Evolutionary conservation across 2,113 vertebrate genomes (phyloP).

Genomic region (Danionella cerebrum): DNA sequence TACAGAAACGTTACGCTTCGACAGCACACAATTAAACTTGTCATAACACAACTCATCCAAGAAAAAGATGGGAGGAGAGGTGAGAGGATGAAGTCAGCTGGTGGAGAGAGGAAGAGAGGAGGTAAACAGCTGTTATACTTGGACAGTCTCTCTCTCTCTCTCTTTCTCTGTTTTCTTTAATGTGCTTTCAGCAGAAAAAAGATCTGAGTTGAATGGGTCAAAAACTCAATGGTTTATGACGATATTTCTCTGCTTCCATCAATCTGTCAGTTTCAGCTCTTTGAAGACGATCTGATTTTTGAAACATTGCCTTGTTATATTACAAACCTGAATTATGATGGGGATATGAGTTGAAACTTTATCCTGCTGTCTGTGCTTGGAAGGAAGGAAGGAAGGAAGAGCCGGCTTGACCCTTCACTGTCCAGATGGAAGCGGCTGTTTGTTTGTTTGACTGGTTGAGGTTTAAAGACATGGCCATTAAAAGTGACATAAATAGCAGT

Average conservation of each 20-base stretch:
- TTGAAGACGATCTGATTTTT: conserved; percentile 63
- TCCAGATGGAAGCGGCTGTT: conserved; percentile 52
- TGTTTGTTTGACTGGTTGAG: conserved; percentile 50
- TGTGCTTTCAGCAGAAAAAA: conserved; percentile 39
- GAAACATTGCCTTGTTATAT: conserved; percentile 51
- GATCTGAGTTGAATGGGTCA: conserved; percentile 41
- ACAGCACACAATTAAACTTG: conserved; percentile 75
- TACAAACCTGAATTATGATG: conserved; percentile 62
- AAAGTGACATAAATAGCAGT: conserved; percentile 40
- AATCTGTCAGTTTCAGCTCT: conserved; percentile 56
- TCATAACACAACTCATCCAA: conserved; percentile 69
- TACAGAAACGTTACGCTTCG: conserved; percentile 67
- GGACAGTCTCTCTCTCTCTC: conserved; percentile 42
- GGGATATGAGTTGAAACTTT: conserved; percentile 58
- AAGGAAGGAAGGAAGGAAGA: conserved; percentile 58
- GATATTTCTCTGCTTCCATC: conserved; percentile 56
- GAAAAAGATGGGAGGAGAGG: conserved; percentile 62
- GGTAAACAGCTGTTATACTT: conserved; percentile 64
- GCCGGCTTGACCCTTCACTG: conserved; percentile 55
- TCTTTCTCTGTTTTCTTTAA: conserved; percentile 36
- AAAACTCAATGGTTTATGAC: conserved; percentile 58
- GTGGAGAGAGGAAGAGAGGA: conserved; percentile 26
- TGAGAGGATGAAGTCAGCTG: conserved; percentile 61
- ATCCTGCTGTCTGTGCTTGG: conserved; percentile 55
- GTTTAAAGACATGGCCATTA: conserved; percentile 19